Evolutionary conservation across 1,140 invertebrate species (phyloP).

Genomic region (Acromyrmex echinatior): DNA sequence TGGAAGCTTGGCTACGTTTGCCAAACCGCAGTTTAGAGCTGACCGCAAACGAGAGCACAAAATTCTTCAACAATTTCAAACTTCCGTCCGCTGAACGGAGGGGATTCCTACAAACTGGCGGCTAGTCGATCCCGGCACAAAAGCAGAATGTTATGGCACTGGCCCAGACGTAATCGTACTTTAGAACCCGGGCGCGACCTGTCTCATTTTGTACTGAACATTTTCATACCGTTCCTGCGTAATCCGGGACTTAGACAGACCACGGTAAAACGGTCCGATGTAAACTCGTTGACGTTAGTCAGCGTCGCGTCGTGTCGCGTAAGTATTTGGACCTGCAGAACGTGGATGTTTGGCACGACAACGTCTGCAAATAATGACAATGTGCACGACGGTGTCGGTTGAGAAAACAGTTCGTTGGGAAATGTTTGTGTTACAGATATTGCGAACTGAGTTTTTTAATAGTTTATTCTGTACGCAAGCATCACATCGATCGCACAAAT

Average conservation of each 20-base stretch:
- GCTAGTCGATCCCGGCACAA: slow-evolving; percentile 46
- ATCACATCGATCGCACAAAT: not conserved
- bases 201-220: slow-evolving; percentile 60
- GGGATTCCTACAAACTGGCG: slow-evolving; percentile 35
- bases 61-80: slow-evolving; percentile 58
- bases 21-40: not conserved
- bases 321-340: not conserved
- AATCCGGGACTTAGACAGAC: slow-evolving; percentile 48
- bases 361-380: slow-evolving; percentile 56
- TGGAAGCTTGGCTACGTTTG: not conserved
- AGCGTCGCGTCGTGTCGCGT: not conserved
- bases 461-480: not conserved
- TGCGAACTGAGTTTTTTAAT: not conserved
- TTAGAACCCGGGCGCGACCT: slow-evolving; percentile 45
- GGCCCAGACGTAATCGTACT: slow-evolving; percentile 65
- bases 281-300: slow-evolving; percentile 30
- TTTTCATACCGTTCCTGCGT: slow-evolving; percentile 64
- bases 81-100: not conserved
- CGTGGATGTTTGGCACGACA: slow-evolving; percentile 1
- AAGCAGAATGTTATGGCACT: slow-evolving; percentile 59
- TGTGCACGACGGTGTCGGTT: not conserved
- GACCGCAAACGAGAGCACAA: not conserved
- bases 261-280: slow-evolving; percentile 22
- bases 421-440: slow-evolving; percentile 35
- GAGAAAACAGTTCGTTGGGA: not conserved